Evolutionary conservation across 2,888 invertebrate species (phyloP).

Genomic region (Leptura quadrifasciata): DNA sequence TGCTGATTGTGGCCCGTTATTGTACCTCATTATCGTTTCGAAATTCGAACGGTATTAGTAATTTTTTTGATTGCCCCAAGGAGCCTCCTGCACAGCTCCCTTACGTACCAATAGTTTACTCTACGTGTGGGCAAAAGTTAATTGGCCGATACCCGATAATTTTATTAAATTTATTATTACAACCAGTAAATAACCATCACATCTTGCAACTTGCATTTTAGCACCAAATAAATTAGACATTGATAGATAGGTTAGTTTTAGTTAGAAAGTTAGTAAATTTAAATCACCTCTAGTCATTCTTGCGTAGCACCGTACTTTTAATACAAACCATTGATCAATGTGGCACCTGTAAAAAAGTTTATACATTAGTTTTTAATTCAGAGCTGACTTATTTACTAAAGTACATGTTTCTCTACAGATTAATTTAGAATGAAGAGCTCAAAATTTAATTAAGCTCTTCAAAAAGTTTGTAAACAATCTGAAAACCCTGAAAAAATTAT

Average conservation of each 20-base stretch:
- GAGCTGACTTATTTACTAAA: constrained; percentile 24
- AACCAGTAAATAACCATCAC: constrained; percentile 17
- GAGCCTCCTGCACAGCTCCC: constrained; percentile 18
- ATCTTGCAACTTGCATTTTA: constrained; percentile 1
- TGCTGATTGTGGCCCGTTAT: constrained; percentile 66
- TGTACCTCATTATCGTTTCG: constrained; percentile 60
- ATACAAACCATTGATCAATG: constrained; percentile 41
- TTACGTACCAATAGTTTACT: constrained; percentile 44
- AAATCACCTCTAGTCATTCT: constrained; percentile 42
- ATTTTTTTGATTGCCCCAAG: constrained; percentile 18
- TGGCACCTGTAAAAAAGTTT: constrained; percentile 46
- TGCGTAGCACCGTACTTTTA: constrained; percentile 18
- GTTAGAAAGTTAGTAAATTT: constrained; percentile 38
- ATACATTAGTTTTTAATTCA: constrained; percentile 7
- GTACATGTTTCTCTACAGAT: constrained; percentile 3
- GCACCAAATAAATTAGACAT: constrained; percentile 22
- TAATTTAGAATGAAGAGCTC: constrained; percentile 19
- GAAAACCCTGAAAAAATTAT: constrained; percentile 28
- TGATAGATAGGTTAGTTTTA: constrained; percentile 28
- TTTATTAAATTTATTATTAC: not conserved
- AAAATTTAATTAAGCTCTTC: constrained; percentile 39
- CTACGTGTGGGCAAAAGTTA: constrained; percentile 44
- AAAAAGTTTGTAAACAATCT: constrained; percentile 32
- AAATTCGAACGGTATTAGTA: not conserved
- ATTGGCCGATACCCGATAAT: not conserved